Evolutionary conservation across 2,113 vertebrate genomes (phyloP).

Genomic region (Malurus cyaneus): DNA sequence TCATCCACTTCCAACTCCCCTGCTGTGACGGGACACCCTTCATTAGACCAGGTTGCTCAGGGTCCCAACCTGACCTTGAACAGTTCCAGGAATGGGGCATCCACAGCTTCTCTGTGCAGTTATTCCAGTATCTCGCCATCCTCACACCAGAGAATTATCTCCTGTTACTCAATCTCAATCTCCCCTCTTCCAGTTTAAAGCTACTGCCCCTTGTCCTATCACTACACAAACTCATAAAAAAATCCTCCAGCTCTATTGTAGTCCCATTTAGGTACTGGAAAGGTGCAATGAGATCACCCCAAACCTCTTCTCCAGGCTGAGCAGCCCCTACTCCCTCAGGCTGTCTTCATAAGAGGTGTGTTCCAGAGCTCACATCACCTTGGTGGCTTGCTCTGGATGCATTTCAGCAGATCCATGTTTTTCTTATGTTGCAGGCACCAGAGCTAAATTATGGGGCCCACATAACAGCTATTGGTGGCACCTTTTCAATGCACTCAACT

Average conservation of each 20-base stretch:
- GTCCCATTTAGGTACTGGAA: not conserved
- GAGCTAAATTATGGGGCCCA: not conserved
- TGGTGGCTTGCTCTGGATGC: not conserved
- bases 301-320: not conserved
- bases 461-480: not conserved
- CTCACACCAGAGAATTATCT: not conserved
- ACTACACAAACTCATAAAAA: not conserved
- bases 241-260: too few relatives aligned
- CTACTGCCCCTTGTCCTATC: not conserved
- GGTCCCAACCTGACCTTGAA: not conserved
- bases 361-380: not conserved
- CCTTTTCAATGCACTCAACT: not conserved
- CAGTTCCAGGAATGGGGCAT: not conserved
- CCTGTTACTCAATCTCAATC: not conserved
- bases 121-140: not conserved
- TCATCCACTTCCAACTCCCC: not conserved
- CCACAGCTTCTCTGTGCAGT: not conserved
- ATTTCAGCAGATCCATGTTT: not conserved
- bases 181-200: not conserved
- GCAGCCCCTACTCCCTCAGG: not conserved
- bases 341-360: not conserved
- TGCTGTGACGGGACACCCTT: not conserved
- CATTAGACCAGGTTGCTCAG: not conserved
- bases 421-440: not conserved
- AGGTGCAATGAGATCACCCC: accelerated